Evolutionary conservation across 2,888 invertebrate genomes (phyloP), one percentile per base, ranked within the genome.

Genomic region (Brachyopa scutellaris): DNA sequence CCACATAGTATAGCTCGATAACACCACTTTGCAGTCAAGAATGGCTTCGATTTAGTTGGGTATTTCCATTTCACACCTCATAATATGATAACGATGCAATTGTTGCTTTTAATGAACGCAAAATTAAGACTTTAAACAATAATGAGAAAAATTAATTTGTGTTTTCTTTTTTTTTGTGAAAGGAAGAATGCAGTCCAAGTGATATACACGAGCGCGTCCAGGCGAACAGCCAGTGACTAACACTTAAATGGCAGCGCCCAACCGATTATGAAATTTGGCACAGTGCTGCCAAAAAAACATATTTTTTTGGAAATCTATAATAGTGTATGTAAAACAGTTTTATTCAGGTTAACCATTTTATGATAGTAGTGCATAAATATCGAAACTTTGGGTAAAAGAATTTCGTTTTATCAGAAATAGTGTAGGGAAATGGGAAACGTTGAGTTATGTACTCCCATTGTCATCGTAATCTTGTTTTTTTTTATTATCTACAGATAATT

Each of bases 141-240:
- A 82, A 77, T 77, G 70, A 66, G 82, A 77, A 82, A 82, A 82
- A 77, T 77, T 82, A 82, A 82, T 76, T 82, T 82, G 77, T 82
- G 69, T 82, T 80, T 80, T 80, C 70, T 77, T 82, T 82, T 72
- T 70, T 79, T 79, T 76, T 82, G 77, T 77, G 77, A 77, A 82
- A 82, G 82, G 82, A 77, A 76, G 82, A 82, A 77, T 82, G 82
- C 82, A 82, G 82, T 45, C 77, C 45, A 38, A 72, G 47, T 45
- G 61, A 77, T 77, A 66, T 53, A 66, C 70, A 47, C 13, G 70
- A 76, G 64, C 55, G 77, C 70, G 82, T 82, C 59, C 82, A 82
- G 82, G 13, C 38, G 19, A 38, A 13, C 38, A 64, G 62, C 19
- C 23, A 66, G 61, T 82, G 80, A 82, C 82, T 82, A 82, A 82